A percentile compares a stretch with the other conserved stretches of the same genome.
phyloP scores from a whole-genome alignment of 2,797 vertebrate genomes.

The Silurus lanzhouensis region DNA sequence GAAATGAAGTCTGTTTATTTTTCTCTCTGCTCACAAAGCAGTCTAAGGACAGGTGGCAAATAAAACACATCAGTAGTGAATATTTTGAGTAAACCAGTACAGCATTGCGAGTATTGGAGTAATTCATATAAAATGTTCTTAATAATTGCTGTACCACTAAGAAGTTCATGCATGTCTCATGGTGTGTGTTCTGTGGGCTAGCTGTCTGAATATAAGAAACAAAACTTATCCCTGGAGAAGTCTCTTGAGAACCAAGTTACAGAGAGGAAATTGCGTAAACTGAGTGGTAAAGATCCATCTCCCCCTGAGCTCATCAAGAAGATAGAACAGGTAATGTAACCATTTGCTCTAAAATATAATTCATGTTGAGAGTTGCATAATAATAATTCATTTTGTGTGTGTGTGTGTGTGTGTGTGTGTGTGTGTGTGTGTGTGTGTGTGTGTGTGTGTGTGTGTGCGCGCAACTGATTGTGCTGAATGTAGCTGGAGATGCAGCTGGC shows the following conservation, averaged over 20 bases:
- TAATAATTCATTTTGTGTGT: background rate
- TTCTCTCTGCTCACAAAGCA: background rate
- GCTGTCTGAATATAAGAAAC: slow-evolving; percentile 85
- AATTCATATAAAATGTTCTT: background rate
- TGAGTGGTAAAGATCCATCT: slow-evolving; percentile 80
- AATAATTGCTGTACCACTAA: background rate
- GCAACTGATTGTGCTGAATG: background rate
- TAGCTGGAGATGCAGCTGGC: slow-evolving; percentile 83
- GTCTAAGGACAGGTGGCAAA: background rate
- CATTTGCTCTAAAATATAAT: background rate
- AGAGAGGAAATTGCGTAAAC: slow-evolving; percentile 59
- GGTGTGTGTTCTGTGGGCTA: slow-evolving; percentile 58
- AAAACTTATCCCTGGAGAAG: slow-evolving; percentile 72
- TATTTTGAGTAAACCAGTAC: background rate
- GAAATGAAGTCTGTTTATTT: background rate
- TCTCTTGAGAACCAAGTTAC: slow-evolving; percentile 63
- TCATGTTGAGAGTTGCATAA: too few relatives aligned
- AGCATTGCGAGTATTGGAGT: background rate
- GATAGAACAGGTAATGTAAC: slow-evolving; percentile 78
- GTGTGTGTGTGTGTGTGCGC: background rate
- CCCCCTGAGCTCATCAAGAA: slow-evolving; percentile 79
- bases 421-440: background rate
- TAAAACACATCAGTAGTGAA: background rate
- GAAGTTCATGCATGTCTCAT: background rate
- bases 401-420: background rate